Evolutionary conservation across 2,113 vertebrate genomes (phyloP).

Genomic region (Hippocampus comes): DNA sequence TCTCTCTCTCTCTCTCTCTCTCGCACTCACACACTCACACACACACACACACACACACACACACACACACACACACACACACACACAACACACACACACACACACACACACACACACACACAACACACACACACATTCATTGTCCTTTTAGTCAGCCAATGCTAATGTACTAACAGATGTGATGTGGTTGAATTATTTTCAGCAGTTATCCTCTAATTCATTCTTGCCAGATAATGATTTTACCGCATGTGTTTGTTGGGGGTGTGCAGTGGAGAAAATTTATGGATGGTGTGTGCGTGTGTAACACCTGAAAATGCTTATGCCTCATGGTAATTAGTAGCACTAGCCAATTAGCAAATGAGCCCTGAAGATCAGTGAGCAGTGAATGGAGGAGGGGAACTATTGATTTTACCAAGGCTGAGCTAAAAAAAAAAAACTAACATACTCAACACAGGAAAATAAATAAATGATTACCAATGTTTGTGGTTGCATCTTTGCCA

Average conservation of each 20-base stretch:
- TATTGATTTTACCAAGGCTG: constrained; percentile 39
- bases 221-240: constrained; percentile 33
- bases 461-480: background rate
- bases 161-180: constrained; percentile 43
- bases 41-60: too few relatives aligned
- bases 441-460: background rate
- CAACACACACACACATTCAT: background rate
- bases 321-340: constrained; percentile 40
- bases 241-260: constrained; percentile 8
- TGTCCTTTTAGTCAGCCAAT: constrained; percentile 10
- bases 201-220: constrained; percentile 38
- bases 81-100: background rate
- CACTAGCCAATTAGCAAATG: constrained; percentile 42
- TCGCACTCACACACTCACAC: too few relatives aligned
- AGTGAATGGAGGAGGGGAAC: constrained; percentile 25
- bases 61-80: too few relatives aligned
- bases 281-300: constrained; percentile 4
- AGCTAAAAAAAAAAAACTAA: background rate
- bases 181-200: constrained; percentile 39
- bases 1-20: too few relatives aligned
- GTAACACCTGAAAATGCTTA: constrained; percentile 15
- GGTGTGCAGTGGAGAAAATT: constrained; percentile 2
- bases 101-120: background rate
- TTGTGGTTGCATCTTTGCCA: background rate
- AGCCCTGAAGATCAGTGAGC: constrained; percentile 30